Base-by-base conservation (phyloP, 2,113 vertebrate genomes). In the Rhipidura dahli region DNA sequence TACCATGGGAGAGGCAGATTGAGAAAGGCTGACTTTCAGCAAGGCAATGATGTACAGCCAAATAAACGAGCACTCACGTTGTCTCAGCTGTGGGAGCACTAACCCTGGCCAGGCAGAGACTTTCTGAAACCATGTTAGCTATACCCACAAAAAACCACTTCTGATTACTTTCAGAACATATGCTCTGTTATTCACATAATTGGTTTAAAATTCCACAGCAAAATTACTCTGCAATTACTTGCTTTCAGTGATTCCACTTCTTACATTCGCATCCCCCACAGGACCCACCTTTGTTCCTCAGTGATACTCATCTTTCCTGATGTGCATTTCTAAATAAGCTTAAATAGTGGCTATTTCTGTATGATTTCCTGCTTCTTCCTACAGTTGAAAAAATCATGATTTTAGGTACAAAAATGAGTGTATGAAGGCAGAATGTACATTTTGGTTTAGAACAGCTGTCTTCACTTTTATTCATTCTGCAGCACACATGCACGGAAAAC, bases 171-270 rank as follows among this genome's bases (percentile, higher is more conserved):
- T 84, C 76, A 82, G 86, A 87, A 90, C 69, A 91, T 81, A 75
- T 49, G 35, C 86, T 87, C 72, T 94, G 86, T 89, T 93, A 83
- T 89, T 87, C 86, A 84, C 31, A 59, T 91, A 96, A 96, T 70
- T 94, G 86, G 61, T 92, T 92, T 94, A 91, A 94, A 91, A 91
- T 94, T 91, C 91, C 86, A 78, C n/a, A 75, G 86, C 56, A 68
- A 92, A 97, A 95, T 96, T 90, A 89, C 76, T 85, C 82, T 91
- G 90, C 92, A 92, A 92, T 96, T 93, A 95, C 89, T 87, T 77
- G 76, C 91, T 93, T 90, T 92, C 94, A 94, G 91, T n/a, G 35
- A 78, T 69, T 78, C 81, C 69, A 94, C 49, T 51, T 56, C 75
- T 85, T 93, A 85, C 2, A 4, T 69, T 85, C 2, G 0, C 13